Evolutionary conservation across 2,113 vertebrate genomes (phyloP).

Genomic region (Chroicocephalus ridibundus): DNA sequence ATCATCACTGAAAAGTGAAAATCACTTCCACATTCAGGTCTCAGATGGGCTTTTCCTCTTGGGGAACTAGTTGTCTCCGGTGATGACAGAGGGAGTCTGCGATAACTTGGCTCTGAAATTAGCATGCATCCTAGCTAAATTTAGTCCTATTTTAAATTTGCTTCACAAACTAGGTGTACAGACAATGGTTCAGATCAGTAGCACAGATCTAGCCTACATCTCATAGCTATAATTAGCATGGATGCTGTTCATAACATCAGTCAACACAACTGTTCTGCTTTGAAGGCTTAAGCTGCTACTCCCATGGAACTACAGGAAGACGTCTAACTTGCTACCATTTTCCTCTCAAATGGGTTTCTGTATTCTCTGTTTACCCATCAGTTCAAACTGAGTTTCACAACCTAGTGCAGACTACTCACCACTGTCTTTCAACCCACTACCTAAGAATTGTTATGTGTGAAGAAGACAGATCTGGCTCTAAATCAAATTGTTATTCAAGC

Average conservation of each 20-base stretch:
- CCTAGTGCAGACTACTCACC: not conserved
- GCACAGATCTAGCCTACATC: not conserved
- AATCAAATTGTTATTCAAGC: not conserved
- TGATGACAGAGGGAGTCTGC: not conserved
- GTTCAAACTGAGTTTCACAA: not conserved
- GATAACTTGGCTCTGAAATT: not conserved
- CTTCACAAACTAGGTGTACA: not conserved
- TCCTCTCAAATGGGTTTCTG: not conserved
- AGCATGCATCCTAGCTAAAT: not conserved
- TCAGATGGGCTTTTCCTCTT: not conserved
- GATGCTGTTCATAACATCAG: not conserved
- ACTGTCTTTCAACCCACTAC: not conserved
- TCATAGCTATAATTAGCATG: not conserved
- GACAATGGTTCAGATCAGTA: not conserved
- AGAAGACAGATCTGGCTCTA: not conserved
- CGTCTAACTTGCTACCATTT: not conserved
- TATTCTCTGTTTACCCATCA: not conserved
- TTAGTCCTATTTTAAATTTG: not conserved
- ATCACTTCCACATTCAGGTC: not conserved
- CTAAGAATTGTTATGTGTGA: not conserved
- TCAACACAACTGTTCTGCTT: not conserved
- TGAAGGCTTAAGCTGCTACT: not conserved
- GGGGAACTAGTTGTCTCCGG: not conserved
- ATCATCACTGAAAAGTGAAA: not conserved
- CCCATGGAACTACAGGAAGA: not conserved